Evolutionary conservation across 2,113 vertebrate species (phyloP).

Genomic region (Anhinga rufa): DNA sequence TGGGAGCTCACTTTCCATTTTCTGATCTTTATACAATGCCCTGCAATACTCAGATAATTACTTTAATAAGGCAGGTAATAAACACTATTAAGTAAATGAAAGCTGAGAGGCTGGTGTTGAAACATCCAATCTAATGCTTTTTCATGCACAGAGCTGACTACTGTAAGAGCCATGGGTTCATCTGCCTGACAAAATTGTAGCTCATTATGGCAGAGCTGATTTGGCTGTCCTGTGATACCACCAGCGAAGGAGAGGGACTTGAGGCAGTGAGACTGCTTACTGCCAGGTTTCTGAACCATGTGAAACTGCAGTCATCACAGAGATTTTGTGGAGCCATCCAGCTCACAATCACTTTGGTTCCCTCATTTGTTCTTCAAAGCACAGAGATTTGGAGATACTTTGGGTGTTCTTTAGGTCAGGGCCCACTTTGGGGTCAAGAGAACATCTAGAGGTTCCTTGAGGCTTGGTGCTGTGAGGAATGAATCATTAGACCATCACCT

Average conservation of each 20-base stretch:
- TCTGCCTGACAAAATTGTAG: background rate
- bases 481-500: background rate
- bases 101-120: background rate
- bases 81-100: slow-evolving; percentile 1
- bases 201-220: background rate
- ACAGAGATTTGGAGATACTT: background rate
- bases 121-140: background rate
- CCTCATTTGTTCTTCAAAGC: background rate
- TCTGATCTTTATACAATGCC: background rate
- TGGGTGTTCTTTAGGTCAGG: background rate
- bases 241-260: background rate
- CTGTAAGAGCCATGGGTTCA: background rate
- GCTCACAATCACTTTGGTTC: background rate
- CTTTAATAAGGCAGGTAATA: slow-evolving; percentile 20
- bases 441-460: background rate
- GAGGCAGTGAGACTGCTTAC: background rate
- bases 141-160: background rate
- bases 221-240: background rate
- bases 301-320: background rate
- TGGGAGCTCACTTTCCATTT: background rate
- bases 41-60: slow-evolving; percentile 6
- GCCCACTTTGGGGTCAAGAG: background rate
- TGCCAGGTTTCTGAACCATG: background rate
- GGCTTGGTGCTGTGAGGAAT: background rate
- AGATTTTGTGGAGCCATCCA: background rate